These are phyloP conservation scores for Dipodomys ordii DNA, from an alignment of 2,113 vertebrate species.

Conservation along the genomic window DNA sequence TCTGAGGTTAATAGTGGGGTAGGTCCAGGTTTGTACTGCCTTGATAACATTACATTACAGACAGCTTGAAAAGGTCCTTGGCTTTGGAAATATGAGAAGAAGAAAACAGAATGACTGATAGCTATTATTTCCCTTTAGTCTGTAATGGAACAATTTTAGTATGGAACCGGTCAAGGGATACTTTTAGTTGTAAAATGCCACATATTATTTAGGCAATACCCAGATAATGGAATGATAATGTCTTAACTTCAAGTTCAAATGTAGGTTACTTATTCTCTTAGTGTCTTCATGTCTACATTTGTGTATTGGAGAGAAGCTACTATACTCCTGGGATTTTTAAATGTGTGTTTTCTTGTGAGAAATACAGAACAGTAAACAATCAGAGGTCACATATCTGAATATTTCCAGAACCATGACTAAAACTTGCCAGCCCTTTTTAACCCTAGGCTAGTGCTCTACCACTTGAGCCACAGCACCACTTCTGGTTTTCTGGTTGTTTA, in stretches of 20 bases:
- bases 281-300: not conserved
- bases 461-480: too few relatives aligned
- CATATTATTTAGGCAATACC: not conserved
- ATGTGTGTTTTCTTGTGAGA: not conserved
- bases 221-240: not conserved
- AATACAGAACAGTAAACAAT: not conserved
- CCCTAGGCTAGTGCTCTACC: too few relatives aligned
- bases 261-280: not conserved
- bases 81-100: conserved; percentile 49
- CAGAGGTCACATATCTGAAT: conserved; percentile 27
- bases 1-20: conserved; percentile 29
- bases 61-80: conserved; percentile 12
- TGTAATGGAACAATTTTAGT: conserved; percentile 39
- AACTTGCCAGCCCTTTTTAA: not conserved
- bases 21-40: not conserved
- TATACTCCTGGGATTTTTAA: not conserved
- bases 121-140: not conserved
- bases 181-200: conserved; percentile 51
- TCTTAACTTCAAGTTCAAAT: conserved; percentile 33
- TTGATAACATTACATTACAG: conserved; percentile 31
- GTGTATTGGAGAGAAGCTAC: not conserved
- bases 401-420: not conserved
- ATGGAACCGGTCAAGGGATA: not conserved
- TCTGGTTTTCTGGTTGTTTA: too few relatives aligned
- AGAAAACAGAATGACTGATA: not conserved